Percentiles rank a stretch among this genome's conserved stretches.
These are phyloP conservation scores for Eueides isabella DNA, from an alignment of 1,140 invertebrate genomes.

Conservation along the genomic window DNA sequence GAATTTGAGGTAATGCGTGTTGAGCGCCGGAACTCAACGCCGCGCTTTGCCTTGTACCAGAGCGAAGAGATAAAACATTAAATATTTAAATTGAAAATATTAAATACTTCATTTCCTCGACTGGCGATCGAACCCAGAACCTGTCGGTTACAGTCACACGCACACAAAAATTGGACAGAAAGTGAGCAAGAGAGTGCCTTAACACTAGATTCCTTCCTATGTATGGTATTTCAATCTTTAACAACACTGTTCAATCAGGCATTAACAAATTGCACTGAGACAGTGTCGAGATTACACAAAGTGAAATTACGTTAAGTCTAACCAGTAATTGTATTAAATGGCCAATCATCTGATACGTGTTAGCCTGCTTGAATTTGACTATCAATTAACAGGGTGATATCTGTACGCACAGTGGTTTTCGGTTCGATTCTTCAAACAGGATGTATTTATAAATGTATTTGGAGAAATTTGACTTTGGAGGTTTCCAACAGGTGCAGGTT, in stretches of 20 bases:
- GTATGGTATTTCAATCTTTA: too few species aligned
- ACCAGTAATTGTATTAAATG: neutral
- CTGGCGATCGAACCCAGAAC: too few species aligned
- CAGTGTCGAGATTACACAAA: neutral
- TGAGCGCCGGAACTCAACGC: neutral
- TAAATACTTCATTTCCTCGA: too few species aligned
- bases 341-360: neutral
- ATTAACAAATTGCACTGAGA: neutral
- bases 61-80: neutral
- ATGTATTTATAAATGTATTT: too few species aligned
- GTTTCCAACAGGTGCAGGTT: too few species aligned
- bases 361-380: neutral
- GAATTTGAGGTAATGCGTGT: neutral
- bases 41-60: neutral
- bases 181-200: too few species aligned
- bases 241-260: neutral
- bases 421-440: neutral
- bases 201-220: too few species aligned
- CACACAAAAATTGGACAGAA: too few species aligned
- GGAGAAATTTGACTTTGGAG: too few species aligned
- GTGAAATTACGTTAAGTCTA: slow-evolving; percentile 3
- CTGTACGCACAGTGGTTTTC: neutral
- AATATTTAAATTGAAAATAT: too few species aligned
- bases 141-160: too few species aligned
- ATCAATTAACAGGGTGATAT: neutral